These are phyloP conservation scores for Phortica magna DNA, from an alignment of 2,888 invertebrate genomes.

Conservation along the genomic window DNA sequence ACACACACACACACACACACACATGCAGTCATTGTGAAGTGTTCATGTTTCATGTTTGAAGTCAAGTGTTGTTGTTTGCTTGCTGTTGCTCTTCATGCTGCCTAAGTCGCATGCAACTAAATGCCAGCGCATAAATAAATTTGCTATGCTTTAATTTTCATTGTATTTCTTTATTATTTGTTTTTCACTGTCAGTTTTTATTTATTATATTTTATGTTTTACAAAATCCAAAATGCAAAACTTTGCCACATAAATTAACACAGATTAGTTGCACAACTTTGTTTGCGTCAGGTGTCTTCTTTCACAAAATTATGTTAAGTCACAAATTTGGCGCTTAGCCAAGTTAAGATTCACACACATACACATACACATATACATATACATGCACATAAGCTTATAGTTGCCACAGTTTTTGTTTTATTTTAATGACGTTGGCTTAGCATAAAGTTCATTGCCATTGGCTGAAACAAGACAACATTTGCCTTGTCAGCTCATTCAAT, in stretches of 20 bases:
- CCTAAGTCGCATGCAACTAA: neutral
- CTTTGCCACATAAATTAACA: conserved; percentile 69
- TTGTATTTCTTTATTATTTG: neutral
- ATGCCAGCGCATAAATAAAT: conserved; percentile 13
- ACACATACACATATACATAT: neutral
- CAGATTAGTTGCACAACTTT: conserved; percentile 57
- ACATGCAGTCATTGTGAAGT: neutral
- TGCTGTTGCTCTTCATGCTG: neutral
- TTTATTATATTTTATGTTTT: too few species aligned
- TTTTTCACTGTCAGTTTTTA: neutral
- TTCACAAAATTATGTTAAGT: conserved; percentile 22
- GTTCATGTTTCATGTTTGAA: neutral
- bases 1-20: neutral
- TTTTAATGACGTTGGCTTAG: too few species aligned
- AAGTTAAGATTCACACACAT: neutral
- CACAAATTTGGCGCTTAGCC: conserved; percentile 22
- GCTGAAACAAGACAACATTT: neutral
- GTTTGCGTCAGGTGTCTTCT: conserved; percentile 2
- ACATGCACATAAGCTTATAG: neutral
- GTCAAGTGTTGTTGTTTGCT: conserved; percentile 3
- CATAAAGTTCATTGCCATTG: neutral
- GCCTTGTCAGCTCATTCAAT: neutral
- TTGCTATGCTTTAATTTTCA: conserved; percentile 9
- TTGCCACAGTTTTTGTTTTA: too few species aligned
- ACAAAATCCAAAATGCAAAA: conserved; percentile 36